phyloP scores from a whole-genome alignment of 2,797 vertebrate species.

The Helostoma temminkii region DNA sequence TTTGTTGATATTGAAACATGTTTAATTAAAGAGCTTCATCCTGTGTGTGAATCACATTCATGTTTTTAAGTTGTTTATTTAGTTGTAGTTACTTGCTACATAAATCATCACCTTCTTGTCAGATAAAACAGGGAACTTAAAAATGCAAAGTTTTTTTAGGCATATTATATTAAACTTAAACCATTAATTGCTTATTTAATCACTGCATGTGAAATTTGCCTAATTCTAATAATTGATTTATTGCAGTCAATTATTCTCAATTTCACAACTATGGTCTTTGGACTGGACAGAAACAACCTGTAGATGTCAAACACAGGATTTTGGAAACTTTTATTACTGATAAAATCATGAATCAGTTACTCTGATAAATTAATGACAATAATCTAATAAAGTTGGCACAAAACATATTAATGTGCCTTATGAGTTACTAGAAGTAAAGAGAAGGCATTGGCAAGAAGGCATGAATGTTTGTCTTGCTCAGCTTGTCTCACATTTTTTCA shows the following conservation, averaged over 20 bases:
- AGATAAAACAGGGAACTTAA: background rate
- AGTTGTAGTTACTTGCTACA: no score
- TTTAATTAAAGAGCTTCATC: no score
- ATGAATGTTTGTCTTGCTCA: conserved; percentile 26
- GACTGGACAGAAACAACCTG: background rate
- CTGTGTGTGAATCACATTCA: no score
- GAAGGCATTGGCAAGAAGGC: no score
- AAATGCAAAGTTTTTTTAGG: no score
- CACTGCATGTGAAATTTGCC: background rate
- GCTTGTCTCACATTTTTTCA: conserved; percentile 48
- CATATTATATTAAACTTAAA: no score
- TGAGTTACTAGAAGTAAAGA: conserved; percentile 10
- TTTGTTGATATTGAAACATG: no score
- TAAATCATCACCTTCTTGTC: background rate
- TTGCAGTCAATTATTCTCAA: no score
- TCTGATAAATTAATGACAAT: background rate
- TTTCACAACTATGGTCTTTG: background rate
- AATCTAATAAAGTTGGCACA: background rate
- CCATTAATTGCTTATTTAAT: no score
- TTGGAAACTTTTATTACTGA: background rate
- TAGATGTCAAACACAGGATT: background rate
- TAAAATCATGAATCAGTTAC: background rate
- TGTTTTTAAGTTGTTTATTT: no score
- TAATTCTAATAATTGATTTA: background rate
- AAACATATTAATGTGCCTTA: background rate